Base-by-base conservation (phyloP, 35 echinoderm and acorn worm genomes). In the Lytechinus pictus region DNA sequence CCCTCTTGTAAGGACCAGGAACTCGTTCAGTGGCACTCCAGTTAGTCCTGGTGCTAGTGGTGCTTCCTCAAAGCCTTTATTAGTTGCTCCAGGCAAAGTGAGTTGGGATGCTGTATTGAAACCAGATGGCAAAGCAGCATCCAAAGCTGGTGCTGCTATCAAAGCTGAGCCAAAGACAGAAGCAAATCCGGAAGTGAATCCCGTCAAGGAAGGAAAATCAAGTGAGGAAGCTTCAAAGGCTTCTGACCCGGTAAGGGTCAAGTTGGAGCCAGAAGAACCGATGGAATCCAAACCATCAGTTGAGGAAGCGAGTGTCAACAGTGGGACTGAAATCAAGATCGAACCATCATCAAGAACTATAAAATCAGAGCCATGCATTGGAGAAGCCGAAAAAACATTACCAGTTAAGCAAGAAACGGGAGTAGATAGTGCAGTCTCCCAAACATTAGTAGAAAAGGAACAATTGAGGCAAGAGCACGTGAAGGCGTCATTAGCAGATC, bases 41-140 rank as follows among this genome's bases (percentile, higher is more conserved):
- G 53, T 93, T 8, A 93, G 92, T 93, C 92, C 92, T 55, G 92
- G 92, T 93, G 92, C 92, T 44, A 93, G 92, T 27, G 16, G 16
- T 57, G 52, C 28, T 27, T 93, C 92, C 54, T 54, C 9, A 19
- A 33, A 93, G 54, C 92, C 92, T 57, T 54, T 27, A 54, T 57
- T 93, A 24, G 11, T 57, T 16, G 92, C 29, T 93, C 92, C 92
- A 52, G 88, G 88, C 9, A 90, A 90, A 24, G 66, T 24, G 66
- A 79, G 66, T 44, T 90, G 28, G 88, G 88, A 54, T 90, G 88
- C 88, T 52, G 88, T 54, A 28, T 52, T 19, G 16, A 27, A 21
- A 21, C 52, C 88, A 44, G 29, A 52, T 12, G 9, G 11, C 27
- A 52, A 52, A 44, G 5, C 88, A 29, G 52, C 88, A 90, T 13